Percentiles rank a stretch among this genome's conserved stretches.
phyloP scores from a whole-genome alignment of 2,113 vertebrate species.

The Atractosteus spatula region DNA sequence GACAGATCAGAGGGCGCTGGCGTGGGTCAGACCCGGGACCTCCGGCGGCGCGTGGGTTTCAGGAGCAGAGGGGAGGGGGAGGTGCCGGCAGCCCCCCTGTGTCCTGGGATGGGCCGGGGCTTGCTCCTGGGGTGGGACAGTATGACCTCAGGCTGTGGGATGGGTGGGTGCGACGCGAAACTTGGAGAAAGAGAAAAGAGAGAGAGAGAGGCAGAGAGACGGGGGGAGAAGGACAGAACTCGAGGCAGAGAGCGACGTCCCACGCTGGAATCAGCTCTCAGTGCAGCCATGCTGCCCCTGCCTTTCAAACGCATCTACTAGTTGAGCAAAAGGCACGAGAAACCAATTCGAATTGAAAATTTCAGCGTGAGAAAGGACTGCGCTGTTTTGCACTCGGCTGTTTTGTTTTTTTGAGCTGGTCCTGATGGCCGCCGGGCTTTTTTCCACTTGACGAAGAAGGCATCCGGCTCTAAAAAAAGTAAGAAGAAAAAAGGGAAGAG shows the following conservation, averaged over 20 bases:
- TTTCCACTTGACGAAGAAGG: neutral
- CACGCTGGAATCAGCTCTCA: slow-evolving; percentile 28
- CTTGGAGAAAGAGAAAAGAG: slow-evolving; percentile 44
- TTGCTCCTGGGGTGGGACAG: slow-evolving; percentile 76
- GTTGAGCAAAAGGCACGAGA: neutral
- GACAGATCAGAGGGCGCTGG: too few species aligned
- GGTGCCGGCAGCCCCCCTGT: slow-evolving; percentile 63
- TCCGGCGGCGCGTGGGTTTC: neutral
- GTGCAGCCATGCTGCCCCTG: neutral
- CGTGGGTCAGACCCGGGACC: slow-evolving; percentile 21
- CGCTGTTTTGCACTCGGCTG: neutral
- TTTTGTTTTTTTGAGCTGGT: neutral
- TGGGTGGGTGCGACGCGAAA: slow-evolving; percentile 64
- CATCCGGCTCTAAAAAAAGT: neutral
- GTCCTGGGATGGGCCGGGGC: slow-evolving; percentile 67
- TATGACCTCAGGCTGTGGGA: slow-evolving; percentile 71
- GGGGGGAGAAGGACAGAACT: slow-evolving; percentile 36
- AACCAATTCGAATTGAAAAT: slow-evolving; percentile 3
- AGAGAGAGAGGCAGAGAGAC: slow-evolving; percentile 36
- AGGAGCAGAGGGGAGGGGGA: slow-evolving; percentile 33
- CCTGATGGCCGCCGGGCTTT: neutral
- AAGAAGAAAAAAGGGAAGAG: slow-evolving; percentile 22
- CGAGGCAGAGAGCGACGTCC: slow-evolving; percentile 37
- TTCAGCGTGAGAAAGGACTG: neutral
- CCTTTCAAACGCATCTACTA: slow-evolving; percentile 16